Conservation (phyloP, 2,113 vertebrate genomes). For the Chaetodon auriga region DNA sequence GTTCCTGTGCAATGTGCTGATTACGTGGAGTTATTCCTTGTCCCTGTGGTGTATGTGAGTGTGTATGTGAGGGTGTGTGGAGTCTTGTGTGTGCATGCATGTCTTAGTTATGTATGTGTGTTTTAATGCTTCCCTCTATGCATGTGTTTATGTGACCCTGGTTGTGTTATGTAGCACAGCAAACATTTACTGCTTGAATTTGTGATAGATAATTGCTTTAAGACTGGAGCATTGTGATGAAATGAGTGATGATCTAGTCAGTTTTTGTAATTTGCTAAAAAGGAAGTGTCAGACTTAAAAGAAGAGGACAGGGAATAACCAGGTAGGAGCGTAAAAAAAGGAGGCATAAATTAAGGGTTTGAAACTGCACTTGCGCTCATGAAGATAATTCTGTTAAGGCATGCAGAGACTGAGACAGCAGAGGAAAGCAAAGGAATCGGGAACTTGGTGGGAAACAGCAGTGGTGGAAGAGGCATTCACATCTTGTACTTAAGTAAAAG, state of each 20-base stretch:
- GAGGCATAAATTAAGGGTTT: not conserved
- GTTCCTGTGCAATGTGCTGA: conserved; percentile 20
- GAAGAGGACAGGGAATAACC: not conserved
- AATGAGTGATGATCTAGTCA: not conserved
- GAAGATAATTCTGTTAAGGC: conserved; percentile 33
- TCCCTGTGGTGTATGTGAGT: not conserved
- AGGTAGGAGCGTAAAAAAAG: not conserved
- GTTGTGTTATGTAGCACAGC: not conserved
- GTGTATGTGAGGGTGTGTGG: not conserved
- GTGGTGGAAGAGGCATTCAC: not conserved
- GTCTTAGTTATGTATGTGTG: not conserved
- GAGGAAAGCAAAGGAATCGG: not conserved
- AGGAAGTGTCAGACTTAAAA: conserved; percentile 3
- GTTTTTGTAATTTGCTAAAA: conserved; percentile 29
- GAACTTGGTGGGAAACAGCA: not conserved
- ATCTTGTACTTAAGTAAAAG: no score
- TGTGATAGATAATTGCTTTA: not conserved
- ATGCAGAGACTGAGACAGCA: not conserved
- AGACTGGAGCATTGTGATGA: not conserved
- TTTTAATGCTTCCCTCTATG: not conserved
- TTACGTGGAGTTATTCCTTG: conserved; percentile 17
- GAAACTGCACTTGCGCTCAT: conserved; percentile 18
- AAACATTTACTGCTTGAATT: not conserved
- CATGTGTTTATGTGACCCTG: not conserved
- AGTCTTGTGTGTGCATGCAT: not conserved